Evolutionary conservation across 2,797 vertebrate genomes (phyloP), one percentile per base, ranked within the genome.

Genomic region (Chrysocyon brachyurus): DNA sequence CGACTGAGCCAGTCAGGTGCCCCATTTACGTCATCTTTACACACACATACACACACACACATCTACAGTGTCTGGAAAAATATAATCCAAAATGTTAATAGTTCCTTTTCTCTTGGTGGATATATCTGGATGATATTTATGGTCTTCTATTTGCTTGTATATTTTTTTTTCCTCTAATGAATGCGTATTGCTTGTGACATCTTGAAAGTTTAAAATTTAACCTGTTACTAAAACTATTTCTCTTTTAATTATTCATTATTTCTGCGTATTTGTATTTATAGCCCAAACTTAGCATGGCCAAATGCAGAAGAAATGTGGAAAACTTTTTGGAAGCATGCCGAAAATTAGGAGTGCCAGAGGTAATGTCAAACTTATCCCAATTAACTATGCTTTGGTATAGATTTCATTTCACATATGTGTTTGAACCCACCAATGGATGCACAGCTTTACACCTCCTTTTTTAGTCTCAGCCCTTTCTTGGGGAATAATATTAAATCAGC

Each of bases 261-360:
- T 97, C 90, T 96, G 54, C 46, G 3, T 95, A 61, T 96, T 97
- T 96, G 72, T 24, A 77, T 98, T 98, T 98, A 54, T 98, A 99
- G 99, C 99, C 99, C 97, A 99, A 99, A 98, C 99, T 99, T 97
- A 99, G 99, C 98, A 99, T 99, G 99, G 99, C 99, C 96, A 99
- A 99, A 98, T 99, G 99, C 99, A 99, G 99, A 97, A 99, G 99
- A 97, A 99, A 99, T 0, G 99, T 99, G 97, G 99, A 99, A 98
- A 99, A 99, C 98, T 99, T 99, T 98, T 97, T 99, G 98, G 99
- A 99, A 87, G 99, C 99, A 14, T 99, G 99, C 99, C 99, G 99
- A 97, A 99, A 99, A 98, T 99, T 99, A 95, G 99, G 99, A 11
- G 99, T 99, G 21, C 99, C 99, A 81, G 99, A 99, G 99, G 99